A percentile compares a stretch with the other conserved stretches of the same genome.
Evolutionary conservation across 2,113 vertebrate species (phyloP).

Genomic region (Tamias sibiricus): DNA sequence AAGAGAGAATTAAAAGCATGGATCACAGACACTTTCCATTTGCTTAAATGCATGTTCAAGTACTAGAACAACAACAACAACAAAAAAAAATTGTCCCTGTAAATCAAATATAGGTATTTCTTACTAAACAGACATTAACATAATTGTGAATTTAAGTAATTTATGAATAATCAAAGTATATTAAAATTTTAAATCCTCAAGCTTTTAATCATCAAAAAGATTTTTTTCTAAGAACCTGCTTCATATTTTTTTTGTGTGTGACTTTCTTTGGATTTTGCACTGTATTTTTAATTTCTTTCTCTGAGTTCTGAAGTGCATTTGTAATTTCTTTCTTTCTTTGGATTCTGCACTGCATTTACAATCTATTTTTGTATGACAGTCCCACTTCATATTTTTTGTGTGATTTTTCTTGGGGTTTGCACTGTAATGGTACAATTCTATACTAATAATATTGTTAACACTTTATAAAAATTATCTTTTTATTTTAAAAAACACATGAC

Average conservation of each 20-base stretch:
- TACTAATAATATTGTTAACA: not conserved
- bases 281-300: not conserved
- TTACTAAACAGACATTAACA: not conserved
- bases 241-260: not conserved
- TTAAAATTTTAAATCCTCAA: not conserved
- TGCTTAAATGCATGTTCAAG: not conserved
- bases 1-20: not conserved
- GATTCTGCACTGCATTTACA: not conserved
- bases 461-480: conserved; percentile 9
- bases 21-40: not conserved
- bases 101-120: not conserved
- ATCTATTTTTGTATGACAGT: not conserved
- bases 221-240: not conserved
- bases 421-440: not conserved
- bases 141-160: conserved; percentile 1
- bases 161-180: not conserved
- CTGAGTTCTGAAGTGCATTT: not conserved
- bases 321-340: not conserved
- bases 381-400: not conserved
- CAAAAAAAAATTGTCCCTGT: not conserved
- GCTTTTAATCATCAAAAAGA: not conserved
- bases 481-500: conserved; percentile 31
- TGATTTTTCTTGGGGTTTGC: not conserved
- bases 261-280: not conserved
- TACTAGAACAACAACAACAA: not conserved